Evolutionary conservation across 2,888 invertebrate genomes (phyloP).

Genomic region (Idaea dimidiata): DNA sequence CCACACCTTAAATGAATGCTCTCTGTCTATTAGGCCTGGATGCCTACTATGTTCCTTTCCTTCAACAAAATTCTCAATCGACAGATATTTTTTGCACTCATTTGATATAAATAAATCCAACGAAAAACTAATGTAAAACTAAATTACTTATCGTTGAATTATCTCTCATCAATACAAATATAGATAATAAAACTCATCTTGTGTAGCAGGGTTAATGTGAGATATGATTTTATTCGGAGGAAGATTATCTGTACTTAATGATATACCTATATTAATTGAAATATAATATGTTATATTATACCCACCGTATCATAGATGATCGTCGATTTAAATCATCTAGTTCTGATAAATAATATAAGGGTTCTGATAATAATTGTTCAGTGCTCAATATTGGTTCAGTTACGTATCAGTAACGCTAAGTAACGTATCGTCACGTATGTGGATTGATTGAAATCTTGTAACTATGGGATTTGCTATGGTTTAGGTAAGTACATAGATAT

Average conservation of each 20-base stretch:
- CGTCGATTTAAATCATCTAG: background rate
- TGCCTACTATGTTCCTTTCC: conserved; percentile 5
- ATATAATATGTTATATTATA: background rate
- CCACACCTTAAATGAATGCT: conserved; percentile 12
- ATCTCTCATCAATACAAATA: no score
- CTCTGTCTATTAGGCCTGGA: conserved; percentile 11
- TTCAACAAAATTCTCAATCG: background rate
- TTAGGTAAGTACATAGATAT: conserved; percentile 18
- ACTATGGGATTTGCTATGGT: conserved; percentile 39
- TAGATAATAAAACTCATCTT: no score
- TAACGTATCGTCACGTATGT: conserved; percentile 19
- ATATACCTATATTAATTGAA: background rate
- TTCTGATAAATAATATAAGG: background rate
- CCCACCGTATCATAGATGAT: background rate
- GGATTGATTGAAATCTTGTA: conserved; percentile 29
- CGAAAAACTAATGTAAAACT: no score
- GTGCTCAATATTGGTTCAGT: background rate
- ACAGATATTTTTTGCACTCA: no score
- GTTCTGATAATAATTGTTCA: background rate
- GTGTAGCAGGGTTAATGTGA: background rate
- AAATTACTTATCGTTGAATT: no score
- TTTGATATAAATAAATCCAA: no score
- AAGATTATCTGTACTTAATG: background rate
- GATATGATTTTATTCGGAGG: background rate
- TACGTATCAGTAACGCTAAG: background rate